A percentile compares a stretch with the other conserved stretches of the same genome.
phyloP scores from a whole-genome alignment of 1,140 invertebrate species.

The Orussus abietinus region DNA sequence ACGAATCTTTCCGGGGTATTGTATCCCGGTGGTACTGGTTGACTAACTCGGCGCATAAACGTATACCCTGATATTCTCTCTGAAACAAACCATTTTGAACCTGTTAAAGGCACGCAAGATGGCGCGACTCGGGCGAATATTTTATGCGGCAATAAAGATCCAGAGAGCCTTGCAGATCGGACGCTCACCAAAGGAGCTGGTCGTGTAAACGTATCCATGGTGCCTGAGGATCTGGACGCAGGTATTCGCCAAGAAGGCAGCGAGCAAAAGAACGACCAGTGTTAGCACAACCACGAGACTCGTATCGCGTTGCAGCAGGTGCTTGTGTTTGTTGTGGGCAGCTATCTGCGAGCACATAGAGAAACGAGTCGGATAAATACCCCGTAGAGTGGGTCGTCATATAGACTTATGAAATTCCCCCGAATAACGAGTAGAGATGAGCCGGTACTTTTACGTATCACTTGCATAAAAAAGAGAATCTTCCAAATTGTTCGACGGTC shows the following conservation, averaged over 20 bases:
- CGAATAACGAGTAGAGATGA: no score
- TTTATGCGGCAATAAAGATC: no score
- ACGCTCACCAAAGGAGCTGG: conserved; percentile 86
- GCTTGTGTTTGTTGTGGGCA: conserved; percentile 69
- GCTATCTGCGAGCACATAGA: conserved; percentile 44
- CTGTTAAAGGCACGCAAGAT: no score
- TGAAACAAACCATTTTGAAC: conserved; percentile 51
- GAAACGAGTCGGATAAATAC: neutral
- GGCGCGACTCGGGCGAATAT: no score
- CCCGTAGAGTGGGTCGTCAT: no score
- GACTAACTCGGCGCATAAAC: conserved; percentile 60
- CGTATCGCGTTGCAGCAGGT: conserved; percentile 73
- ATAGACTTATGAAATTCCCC: no score
- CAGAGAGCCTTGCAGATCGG: no score
- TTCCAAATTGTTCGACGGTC: no score
- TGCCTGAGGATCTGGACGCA: conserved; percentile 72
- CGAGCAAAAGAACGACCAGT: conserved; percentile 67
- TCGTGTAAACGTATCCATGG: conserved; percentile 69
- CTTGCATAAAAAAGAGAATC: no score
- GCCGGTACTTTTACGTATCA: no score
- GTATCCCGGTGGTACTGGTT: conserved; percentile 52
- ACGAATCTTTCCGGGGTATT: conserved; percentile 63
- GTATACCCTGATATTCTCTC: conserved; percentile 70
- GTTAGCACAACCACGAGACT: conserved; percentile 76
- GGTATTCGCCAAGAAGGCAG: conserved; percentile 75